Base-by-base conservation (phyloP, 1,140 invertebrate genomes). In the Drosophila arizonae region DNA sequence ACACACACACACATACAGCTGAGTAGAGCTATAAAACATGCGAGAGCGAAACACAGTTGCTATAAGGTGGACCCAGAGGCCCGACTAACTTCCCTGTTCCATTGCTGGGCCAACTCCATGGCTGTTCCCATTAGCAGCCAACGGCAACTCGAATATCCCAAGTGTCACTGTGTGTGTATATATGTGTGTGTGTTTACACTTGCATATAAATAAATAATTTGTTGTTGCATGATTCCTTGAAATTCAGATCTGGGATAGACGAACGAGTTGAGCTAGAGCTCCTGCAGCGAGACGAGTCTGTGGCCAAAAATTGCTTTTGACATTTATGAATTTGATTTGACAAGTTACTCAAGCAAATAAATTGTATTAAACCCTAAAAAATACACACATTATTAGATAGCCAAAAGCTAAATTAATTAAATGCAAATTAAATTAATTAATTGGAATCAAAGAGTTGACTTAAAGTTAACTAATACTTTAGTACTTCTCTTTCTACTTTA, bases 171-270 rank as follows among this genome's bases (percentile, higher is more conserved):
- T 48, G 10, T 50, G 33, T 55, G 3, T 24, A 24, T 24, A 24
- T 24, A 24, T 24, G 52, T 36, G 48, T 61, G 30, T 72, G 33
- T 56, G 54, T 64, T 52, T 66, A 39, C 39, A 55, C 58, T 64
- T 54, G 76, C 80, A 84, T 69, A 85, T 85, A 85, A 87, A 85
- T 85, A 81, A 78, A 81, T 66, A 64, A 74, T 77, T 69, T 76
- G 81, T 81, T 85, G 68, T 46, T 74, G 43, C 21, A 26, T 48
- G 54, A 30, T 71, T 81, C 56, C 74, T 79, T 72, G 69, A 72
- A 86, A 85, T 71, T 68, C 58, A 67, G 74, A 75, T 85, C 68
- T 65, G 17, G 41, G 46, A 52, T 13, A 33, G 15, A 43, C 30
- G 10, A n/a, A 36, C 28, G 58, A 28, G 17, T 11, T 26, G 28